Evolutionary conservation across 37 sponge, comb jelly and placozoan genomes (phyloP), one percentile per base, ranked within the genome.

Genomic region (Axinella damicornis): DNA sequence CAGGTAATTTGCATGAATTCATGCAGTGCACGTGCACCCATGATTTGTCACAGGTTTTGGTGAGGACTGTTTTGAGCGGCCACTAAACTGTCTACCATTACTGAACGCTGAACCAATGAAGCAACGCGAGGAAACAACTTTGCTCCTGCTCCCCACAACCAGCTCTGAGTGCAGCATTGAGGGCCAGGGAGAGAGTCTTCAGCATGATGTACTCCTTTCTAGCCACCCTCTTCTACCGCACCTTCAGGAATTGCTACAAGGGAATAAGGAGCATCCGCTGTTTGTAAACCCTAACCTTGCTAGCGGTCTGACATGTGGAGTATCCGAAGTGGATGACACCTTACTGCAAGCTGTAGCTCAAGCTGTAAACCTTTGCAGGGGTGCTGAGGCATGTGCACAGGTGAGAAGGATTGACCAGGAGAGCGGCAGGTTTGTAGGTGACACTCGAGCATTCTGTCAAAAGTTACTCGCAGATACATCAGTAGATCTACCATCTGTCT

Each of bases 151-250:
- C 6, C 46, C 46, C 4, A 46, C 71, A 36, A n/a, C 36, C 22
- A 35, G 36, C n/a, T 33, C 36, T 35, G 36, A 36, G 22, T n/a
- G 36, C 22, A 32, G 36, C n/a, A 5, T 62, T 62, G 64, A 27
- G 2, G n/a, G n/a, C n/a, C n/a, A n/a, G n/a, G 64, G 28, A 24
- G 28, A 24, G 28, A 11, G 2, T 27, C 27, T 57, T 35, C 46
- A 35, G 4, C 46, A 62, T 52, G 78, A 77, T 30, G 54, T 73
- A 39, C 21, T 73, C 20, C 21, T 73, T 53, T 53, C 53, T 12
- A 22, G 5, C 25, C 25, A 36, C 21, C 74, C 74, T 73, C 74
- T 22, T 36, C 54, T 73, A 40, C 52, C 74, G 40, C 53, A 59
- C 5, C 6, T 77, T 27, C 55, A 60, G 15, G 36, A 58, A 9